Base-by-base conservation (phyloP, 2,888 invertebrate genomes). In the Leucozona laternaria region DNA sequence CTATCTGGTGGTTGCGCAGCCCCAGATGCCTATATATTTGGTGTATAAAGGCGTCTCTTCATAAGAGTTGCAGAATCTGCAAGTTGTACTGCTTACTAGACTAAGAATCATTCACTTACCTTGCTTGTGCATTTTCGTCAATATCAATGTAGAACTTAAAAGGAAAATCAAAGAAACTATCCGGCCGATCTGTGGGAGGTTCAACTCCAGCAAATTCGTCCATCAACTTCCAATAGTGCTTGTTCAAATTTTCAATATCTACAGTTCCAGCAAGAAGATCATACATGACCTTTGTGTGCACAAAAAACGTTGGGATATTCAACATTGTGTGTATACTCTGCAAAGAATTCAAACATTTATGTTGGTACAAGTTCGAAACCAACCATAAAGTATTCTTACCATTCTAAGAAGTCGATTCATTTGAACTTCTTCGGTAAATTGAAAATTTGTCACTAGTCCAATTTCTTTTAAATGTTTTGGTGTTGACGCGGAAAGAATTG, bases 161-260 rank as follows among this genome's bases (percentile, higher is more conserved):
- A 10, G 96, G 96, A 4, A 96, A 95, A 90, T 96, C 96, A 75
- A 96, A 96, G 91, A 96, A 95, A 0, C 94, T 93, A 88, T 95
- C 95, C 11, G 93, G 93, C 68, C 96, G 93, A 79, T 94, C 93
- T 0, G 94, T 92, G 0, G 96, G 95, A 0, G 96, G 95, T 88
- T 95, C 94, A 6, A 96, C 92, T 0, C 96, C 96, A 78, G 95
- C 96, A 88, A 94, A 93, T 88, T 92, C 91, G 87, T 94, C 94
- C 88, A 95, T 92, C 37, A 96, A 91, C 78, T 93, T 93, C 95
- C 96, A 96, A 92, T 94, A 96, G 84, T 95, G 94, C 64, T 94
- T 94, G 90, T 96, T 95, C 88, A 95, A 94, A 82, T 94, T 93
- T 13, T 94, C 94, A 34, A 94, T 93, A 1, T 93, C 91, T 0